A percentile compares a stretch with the other conserved stretches of the same genome.
These are phyloP conservation scores for Meiosimyza platycephala DNA, from an alignment of 2,888 invertebrate species.

Conservation along the genomic window DNA sequence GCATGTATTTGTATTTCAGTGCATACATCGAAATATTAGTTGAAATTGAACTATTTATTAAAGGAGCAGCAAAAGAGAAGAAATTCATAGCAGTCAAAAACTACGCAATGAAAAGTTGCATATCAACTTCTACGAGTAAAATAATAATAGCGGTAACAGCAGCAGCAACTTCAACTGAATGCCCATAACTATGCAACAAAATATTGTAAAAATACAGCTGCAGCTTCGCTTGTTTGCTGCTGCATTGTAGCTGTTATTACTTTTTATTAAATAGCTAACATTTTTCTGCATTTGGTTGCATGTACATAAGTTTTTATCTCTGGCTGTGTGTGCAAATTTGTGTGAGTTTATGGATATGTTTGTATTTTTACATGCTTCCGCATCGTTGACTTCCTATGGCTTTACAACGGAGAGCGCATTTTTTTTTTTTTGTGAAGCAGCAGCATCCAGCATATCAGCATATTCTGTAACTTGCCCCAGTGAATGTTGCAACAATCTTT, in stretches of 20 bases:
- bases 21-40: too few species aligned
- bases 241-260: conserved; percentile 3
- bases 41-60: too few species aligned
- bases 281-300: conserved; percentile 15
- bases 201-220: conserved; percentile 2
- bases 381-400: too few species aligned
- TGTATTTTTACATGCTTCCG: too few species aligned
- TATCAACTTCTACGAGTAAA: not conserved
- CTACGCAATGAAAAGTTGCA: not conserved
- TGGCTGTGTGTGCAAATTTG: not conserved
- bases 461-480: too few species aligned
- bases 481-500: too few species aligned
- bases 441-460: too few species aligned
- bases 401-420: too few species aligned
- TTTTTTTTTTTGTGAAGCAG: too few species aligned
- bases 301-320: not conserved
- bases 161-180: not conserved
- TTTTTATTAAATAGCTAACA: not conserved
- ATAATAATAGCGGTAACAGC: not conserved
- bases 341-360: not conserved
- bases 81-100: not conserved
- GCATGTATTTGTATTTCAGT: too few species aligned
- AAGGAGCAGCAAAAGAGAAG: too few species aligned
- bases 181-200: not conserved
- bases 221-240: not conserved